phyloP scores from a whole-genome alignment of 2,113 vertebrate genomes.

The Microcebus ravelobensis region DNA sequence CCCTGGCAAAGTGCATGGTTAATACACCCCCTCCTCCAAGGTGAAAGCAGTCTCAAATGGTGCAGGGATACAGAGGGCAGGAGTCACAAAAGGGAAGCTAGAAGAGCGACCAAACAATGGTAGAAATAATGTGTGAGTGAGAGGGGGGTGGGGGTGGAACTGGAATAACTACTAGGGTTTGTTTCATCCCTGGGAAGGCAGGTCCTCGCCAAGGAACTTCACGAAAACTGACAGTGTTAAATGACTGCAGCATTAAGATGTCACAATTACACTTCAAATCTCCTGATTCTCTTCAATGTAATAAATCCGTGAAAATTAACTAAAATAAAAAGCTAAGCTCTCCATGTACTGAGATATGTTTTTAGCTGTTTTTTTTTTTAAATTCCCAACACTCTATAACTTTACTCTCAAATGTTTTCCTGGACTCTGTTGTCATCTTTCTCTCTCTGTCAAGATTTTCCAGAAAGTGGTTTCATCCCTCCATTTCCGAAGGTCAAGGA shows the following conservation, averaged over 20 bases:
- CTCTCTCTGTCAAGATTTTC: neutral
- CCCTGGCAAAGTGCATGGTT: neutral
- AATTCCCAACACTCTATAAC: neutral
- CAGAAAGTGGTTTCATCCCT: neutral
- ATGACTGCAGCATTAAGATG: neutral
- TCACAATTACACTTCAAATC: neutral
- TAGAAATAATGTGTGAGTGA: neutral
- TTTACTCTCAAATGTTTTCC: neutral
- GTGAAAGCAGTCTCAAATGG: neutral
- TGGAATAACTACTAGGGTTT: no score
- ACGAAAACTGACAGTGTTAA: neutral
- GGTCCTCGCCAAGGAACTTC: neutral
- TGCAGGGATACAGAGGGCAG: neutral
- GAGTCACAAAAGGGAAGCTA: neutral
- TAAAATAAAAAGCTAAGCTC: neutral
- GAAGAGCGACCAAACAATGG: neutral
- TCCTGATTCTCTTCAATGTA: neutral
- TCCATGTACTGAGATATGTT: neutral
- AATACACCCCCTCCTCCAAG: neutral
- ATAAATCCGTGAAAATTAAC: neutral
- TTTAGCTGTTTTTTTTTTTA: neutral
- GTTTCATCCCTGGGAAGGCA: neutral
- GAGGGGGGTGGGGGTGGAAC: neutral
- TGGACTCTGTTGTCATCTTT: neutral
- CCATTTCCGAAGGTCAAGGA: neutral